Base-by-base conservation (phyloP, 2,797 vertebrate species). In the Peromyscus nudipes region DNA sequence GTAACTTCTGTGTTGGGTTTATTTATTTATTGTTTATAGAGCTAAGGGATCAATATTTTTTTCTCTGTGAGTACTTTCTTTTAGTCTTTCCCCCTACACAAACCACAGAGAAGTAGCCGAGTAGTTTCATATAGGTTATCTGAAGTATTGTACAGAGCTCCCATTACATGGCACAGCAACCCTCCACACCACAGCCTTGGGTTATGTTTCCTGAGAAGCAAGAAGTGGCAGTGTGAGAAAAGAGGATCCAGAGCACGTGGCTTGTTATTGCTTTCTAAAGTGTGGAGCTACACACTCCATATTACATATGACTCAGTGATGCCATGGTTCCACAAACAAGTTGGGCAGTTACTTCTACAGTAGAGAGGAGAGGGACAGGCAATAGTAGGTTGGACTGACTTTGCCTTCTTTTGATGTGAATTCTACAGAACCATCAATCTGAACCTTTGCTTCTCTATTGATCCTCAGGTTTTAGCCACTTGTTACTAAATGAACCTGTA, bases 1-100 rank as follows among this genome's bases (percentile, higher is more conserved):
- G 9, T 79, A n/a, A 92, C 21, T 89, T 92, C 31, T 90, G n/a
- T 1, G 21, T 75, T 85, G 2, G 14, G 49, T 94, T 92, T 93
- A n/a, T 52, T 86, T 65, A 55, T n/a, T 90, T 83, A 91, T 60
- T 97, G 62, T 60, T 81, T 96, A n/a, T 40, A 93, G 34, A 91
- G 62, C 25, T 65, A 89, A 88, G 40, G 37, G n/a, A 77, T 81
- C 11, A 1, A 2, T 57, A 79, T 92, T 94, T 92, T 94, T 73
- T 21, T 88, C 10, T 88, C 40, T 16, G 12, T 69, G 23, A 86
- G 71, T 49, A 57, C 9, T 52, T 94, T 87, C 16, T 92, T 91
- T 94, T 65, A 80, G 46, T 64, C 79, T n/a, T 92, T 46, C 40
- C 6, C n/a, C 2, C 7, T 82, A 60, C 65, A 40, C 37, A 69